These are phyloP conservation scores for Acleris emargana DNA, from an alignment of 2,888 invertebrate species.

Conservation along the genomic window DNA sequence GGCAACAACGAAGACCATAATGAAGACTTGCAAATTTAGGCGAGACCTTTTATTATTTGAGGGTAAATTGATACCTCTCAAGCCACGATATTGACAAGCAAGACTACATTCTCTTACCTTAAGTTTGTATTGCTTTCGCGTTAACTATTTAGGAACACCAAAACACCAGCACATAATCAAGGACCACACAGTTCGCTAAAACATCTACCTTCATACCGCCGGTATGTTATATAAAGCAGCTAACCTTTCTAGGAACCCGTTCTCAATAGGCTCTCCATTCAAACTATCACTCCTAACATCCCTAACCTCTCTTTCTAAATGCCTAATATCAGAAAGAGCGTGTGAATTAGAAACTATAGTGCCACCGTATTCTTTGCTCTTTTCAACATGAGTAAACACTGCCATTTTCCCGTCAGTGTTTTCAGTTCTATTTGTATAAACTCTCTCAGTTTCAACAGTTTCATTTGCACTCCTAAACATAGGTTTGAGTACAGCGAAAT, in stretches of 20 bases:
- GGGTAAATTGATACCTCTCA: too few species aligned
- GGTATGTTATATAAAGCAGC: constrained; percentile 72
- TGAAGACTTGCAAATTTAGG: too few species aligned
- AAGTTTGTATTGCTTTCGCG: too few species aligned
- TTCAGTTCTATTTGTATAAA: constrained; percentile 48
- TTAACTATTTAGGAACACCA: too few species aligned
- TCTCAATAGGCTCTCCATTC: constrained; percentile 61
- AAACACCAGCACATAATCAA: background rate
- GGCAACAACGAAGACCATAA: too few species aligned
- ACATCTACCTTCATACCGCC: constrained; percentile 52
- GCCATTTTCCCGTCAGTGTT: constrained; percentile 72
- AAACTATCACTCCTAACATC: constrained; percentile 53
- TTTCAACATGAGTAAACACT: constrained; percentile 67
- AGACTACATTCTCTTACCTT: too few species aligned
- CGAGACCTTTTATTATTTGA: too few species aligned
- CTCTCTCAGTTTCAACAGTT: constrained; percentile 41
- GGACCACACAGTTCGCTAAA: background rate
- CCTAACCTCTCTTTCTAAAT: constrained; percentile 56
- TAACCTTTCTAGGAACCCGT: constrained; percentile 64
- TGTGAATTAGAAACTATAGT: constrained; percentile 47
- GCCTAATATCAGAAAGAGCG: constrained; percentile 55
- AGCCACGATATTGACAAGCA: too few species aligned
- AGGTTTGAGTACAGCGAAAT: constrained; percentile 55
- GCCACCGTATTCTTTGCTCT: constrained; percentile 51
- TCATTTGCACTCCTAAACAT: constrained; percentile 48